Conservation (phyloP, 1,140 invertebrate species). For the Muscidifurax raptorellus region DNA sequence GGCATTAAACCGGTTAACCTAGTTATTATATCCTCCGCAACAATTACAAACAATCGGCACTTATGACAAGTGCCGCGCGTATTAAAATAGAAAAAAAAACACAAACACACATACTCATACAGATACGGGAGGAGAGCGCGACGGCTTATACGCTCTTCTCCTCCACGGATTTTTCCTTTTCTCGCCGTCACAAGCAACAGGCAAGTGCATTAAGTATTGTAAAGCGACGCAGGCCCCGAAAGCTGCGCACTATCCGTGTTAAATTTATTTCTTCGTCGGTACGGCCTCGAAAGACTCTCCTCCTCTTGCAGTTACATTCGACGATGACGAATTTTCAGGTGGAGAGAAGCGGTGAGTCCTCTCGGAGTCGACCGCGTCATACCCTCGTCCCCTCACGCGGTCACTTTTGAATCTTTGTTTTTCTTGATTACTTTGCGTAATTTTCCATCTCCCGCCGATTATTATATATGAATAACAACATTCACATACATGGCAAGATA, state of each 20-base stretch:
- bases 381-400: background rate
- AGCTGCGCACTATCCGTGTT: conserved; percentile 26
- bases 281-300: background rate
- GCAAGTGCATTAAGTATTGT: conserved; percentile 1
- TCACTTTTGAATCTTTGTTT: background rate
- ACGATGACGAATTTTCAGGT: background rate
- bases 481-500: conserved; percentile 29
- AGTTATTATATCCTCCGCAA: conserved; percentile 64
- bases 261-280: background rate
- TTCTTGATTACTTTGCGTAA: background rate
- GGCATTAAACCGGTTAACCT: conserved; percentile 72
- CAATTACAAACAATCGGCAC: conserved; percentile 53
- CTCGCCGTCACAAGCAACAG: background rate
- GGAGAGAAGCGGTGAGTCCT: background rate
- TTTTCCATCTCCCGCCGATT: conserved; percentile 16
- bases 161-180: conserved; percentile 11
- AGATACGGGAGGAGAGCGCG: background rate
- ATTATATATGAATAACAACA: conserved; percentile 22
- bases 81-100: conserved; percentile 30
- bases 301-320: background rate
- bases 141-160: background rate
- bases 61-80: conserved; percentile 5
- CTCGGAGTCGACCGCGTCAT: background rate
- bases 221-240: background rate
- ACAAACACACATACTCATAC: conserved; percentile 5